Evolutionary conservation across 2,113 vertebrate species (phyloP).

Genomic region (Ailurus styani): DNA sequence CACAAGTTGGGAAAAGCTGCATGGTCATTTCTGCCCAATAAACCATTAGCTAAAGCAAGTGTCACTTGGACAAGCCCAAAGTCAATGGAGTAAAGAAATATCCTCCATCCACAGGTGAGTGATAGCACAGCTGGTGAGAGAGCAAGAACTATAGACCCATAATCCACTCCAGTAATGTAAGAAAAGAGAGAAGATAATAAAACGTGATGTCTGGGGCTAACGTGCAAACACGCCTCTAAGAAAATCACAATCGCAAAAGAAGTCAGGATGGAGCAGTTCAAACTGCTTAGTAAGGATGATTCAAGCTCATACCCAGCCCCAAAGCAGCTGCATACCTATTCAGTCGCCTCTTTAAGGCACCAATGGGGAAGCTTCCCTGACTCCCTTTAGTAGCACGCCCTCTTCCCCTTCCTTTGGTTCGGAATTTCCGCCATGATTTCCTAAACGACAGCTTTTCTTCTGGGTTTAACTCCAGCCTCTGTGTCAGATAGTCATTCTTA

Average conservation of each 20-base stretch:
- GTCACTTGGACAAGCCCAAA: neutral
- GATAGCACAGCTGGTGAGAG: too few relatives aligned
- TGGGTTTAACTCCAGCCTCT: neutral
- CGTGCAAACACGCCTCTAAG: neutral
- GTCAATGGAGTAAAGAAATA: neutral
- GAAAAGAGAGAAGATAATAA: neutral
- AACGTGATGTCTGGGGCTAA: neutral
- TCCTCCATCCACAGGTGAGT: neutral
- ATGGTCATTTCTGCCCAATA: neutral
- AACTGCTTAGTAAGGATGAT: neutral
- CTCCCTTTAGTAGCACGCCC: fast-evolving
- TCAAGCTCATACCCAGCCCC: neutral
- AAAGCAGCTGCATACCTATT: fast-evolving
- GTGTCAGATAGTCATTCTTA: neutral
- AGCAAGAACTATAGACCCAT: neutral
- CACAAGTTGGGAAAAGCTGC: neutral
- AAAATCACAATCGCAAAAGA: neutral
- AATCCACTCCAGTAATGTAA: neutral
- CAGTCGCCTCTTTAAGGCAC: too few relatives aligned
- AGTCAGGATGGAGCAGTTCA: neutral
- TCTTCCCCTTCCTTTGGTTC: neutral
- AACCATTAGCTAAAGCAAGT: neutral
- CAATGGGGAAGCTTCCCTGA: fast-evolving
- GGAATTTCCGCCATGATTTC: neutral
- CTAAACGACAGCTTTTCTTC: neutral